These are phyloP conservation scores for Adelphocoris suturalis DNA, from an alignment of 2,888 invertebrate species.

Conservation along the genomic window DNA sequence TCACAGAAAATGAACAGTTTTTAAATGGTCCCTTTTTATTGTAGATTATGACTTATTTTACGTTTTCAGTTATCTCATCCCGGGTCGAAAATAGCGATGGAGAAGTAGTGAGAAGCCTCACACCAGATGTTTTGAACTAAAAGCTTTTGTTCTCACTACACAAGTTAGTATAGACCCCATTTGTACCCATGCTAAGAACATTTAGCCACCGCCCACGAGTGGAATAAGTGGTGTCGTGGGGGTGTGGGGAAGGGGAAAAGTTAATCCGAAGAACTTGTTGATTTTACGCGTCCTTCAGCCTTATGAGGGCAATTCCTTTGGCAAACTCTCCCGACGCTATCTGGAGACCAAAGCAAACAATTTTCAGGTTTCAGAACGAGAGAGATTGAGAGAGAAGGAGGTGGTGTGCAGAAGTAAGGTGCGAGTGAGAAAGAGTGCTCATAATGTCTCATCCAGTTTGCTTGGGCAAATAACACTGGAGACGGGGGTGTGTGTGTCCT, in stretches of 20 bases:
- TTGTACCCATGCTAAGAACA: too few species aligned
- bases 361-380: conserved; percentile 18
- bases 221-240: too few species aligned
- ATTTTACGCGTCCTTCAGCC: conserved; percentile 36
- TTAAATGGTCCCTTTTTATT: too few species aligned
- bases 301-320: conserved; percentile 60
- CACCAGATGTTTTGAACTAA: too few species aligned
- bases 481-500: not conserved
- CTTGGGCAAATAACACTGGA: not conserved
- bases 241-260: not conserved
- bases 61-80: too few species aligned
- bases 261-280: conserved; percentile 54
- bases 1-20: too few species aligned
- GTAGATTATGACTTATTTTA: too few species aligned
- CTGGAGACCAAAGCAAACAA: conserved; percentile 54
- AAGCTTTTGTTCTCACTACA: too few species aligned
- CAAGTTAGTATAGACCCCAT: too few species aligned
- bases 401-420: not conserved
- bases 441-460: conserved; percentile 6
- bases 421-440: not conserved
- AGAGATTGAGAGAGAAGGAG: not conserved
- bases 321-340: conserved; percentile 50
- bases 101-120: too few species aligned
- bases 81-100: too few species aligned
- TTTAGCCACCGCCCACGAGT: too few species aligned